Evolutionary conservation across 2,113 vertebrate genomes (phyloP), one percentile per base, ranked within the genome.

Genomic region (Cyanistes caeruleus): DNA sequence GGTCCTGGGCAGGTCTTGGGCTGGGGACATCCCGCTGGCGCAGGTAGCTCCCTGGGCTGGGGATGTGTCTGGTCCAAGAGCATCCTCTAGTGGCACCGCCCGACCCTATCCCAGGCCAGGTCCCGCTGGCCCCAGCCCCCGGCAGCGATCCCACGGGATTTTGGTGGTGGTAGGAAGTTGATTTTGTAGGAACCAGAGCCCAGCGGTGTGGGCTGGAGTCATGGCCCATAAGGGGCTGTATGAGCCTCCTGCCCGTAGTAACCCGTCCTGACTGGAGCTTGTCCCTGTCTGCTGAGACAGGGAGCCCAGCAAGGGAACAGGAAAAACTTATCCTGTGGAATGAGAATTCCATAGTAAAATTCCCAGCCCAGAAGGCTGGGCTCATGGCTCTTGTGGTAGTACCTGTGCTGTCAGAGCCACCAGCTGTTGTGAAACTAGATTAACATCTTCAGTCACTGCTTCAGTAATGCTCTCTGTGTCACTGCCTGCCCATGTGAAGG

Each of bases 21-120:
- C 51, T 65, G 53, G 67, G 58, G 59, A 46, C 8, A 35, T 70
- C 51, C 59, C n/a, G 2, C 59, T 65, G 86, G 86, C 72, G 59
- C 64, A 44, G 58, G 41, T 63, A 31, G 37, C 75, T 68, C 16
- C 33, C 53, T 44, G 72, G 37, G 12, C 76, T 62, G 23, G 43
- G 49, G 35, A 75, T 21, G 84, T 96, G 94, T n/a, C 67, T 96
- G 76, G 67, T 93, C 84, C 92, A 69, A 89, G 92, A 97, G 93
- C 96, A 92, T 96, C 97, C 96, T 95, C 97, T 97, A 96, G 97
- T 90, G 97, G 90, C 91, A 65, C 81, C 24, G 46, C 28, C 72
- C 12, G 7, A 31, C 30, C 59, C 5, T 2, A 13, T 68, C 44
- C 70, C 67, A 41, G 30, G 41, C 65, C 39, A 28, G n/a, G 62